phyloP scores from a whole-genome alignment of 2,113 vertebrate species.

The Erythrocercus mccallii region DNA sequence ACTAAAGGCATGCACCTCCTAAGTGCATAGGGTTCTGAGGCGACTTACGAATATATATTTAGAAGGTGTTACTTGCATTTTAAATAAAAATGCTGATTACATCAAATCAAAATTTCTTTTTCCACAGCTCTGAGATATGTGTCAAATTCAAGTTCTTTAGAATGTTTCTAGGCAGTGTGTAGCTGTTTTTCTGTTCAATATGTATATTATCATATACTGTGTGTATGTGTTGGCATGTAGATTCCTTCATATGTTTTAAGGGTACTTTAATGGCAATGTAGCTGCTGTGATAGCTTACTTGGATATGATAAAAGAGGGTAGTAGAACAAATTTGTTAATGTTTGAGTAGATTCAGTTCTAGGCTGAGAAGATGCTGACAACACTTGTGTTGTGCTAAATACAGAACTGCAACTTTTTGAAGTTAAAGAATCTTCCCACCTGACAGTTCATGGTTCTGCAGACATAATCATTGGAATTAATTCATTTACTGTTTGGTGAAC shows the following conservation, averaged over 20 bases:
- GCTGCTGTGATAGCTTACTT: background rate
- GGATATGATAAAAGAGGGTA: background rate
- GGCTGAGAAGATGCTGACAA: background rate
- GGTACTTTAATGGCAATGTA: background rate
- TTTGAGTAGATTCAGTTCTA: background rate
- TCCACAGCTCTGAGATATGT: background rate
- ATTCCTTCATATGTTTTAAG: background rate
- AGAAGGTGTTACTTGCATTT: background rate
- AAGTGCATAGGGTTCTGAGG: background rate
- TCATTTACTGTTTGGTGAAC: background rate
- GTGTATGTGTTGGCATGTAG: background rate
- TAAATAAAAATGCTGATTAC: background rate
- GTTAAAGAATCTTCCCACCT: background rate
- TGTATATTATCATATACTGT: background rate
- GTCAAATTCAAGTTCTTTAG: background rate
- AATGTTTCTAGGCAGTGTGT: background rate
- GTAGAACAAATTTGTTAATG: background rate
- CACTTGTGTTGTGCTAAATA: background rate
- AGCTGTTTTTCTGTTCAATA: background rate
- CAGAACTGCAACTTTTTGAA: background rate
- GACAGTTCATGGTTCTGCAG: background rate
- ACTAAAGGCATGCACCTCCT: background rate
- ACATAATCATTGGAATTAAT: background rate
- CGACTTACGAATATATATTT: background rate
- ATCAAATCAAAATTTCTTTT: background rate